These are phyloP conservation scores for Styela clava DNA, from an alignment of 23 tunicate genomes.

Conservation along the genomic window DNA sequence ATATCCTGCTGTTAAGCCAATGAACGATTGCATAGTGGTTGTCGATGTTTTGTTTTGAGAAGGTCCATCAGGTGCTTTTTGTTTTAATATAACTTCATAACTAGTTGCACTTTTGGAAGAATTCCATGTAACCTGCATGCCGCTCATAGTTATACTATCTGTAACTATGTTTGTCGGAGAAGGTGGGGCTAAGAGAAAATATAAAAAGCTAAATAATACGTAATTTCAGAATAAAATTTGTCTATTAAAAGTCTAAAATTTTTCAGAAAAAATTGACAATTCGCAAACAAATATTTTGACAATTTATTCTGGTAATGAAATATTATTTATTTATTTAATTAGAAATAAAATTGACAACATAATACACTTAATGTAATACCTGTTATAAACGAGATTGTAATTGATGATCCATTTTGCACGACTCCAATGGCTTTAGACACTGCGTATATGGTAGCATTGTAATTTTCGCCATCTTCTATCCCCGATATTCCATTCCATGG, in stretches of 20 bases:
- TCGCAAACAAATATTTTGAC: no score
- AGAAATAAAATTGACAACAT: no score
- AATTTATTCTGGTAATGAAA: no score
- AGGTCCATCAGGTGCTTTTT: background rate
- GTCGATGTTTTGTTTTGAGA: background rate
- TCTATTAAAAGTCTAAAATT: no score
- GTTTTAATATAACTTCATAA: slow-evolving; percentile 5
- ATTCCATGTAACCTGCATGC: background rate
- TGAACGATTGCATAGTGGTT: background rate
- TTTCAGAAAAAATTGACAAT: no score
- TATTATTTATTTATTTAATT: no score
- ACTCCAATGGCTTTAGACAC: background rate
- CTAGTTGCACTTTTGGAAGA: background rate
- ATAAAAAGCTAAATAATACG: background rate
- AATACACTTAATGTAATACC: no score
- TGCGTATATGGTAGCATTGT: background rate
- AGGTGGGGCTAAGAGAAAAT: slow-evolving; percentile 1
- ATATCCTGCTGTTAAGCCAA: background rate
- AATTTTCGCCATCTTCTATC: background rate
- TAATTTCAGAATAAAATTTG: background rate
- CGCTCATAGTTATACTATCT: background rate
- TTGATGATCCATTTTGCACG: background rate
- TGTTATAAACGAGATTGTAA: slow-evolving; percentile 16
- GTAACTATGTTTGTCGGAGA: background rate
- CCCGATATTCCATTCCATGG: slow-evolving; percentile 1